phyloP scores from a whole-genome alignment of 2,888 invertebrate species.

The Pristionchus arcanus region DNA sequence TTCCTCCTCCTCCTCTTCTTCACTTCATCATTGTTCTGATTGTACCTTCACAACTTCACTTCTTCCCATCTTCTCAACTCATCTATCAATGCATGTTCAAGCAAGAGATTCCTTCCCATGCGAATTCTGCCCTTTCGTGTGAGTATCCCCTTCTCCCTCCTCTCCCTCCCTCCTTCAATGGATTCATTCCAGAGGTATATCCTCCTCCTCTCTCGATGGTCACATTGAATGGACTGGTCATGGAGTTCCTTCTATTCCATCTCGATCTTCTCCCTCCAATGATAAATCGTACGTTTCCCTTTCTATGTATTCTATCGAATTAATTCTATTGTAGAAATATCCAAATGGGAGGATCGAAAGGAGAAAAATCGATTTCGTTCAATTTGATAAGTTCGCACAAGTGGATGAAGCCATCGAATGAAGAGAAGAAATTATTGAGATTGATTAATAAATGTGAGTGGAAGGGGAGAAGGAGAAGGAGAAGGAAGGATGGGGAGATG shows the following conservation, averaged over 20 bases:
- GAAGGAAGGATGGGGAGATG: too few species aligned
- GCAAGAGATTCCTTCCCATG: background rate
- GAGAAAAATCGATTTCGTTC: slow-evolving; percentile 26
- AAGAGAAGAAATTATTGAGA: slow-evolving; percentile 31
- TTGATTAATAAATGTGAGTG: slow-evolving; percentile 12
- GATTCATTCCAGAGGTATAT: background rate
- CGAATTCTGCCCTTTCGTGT: slow-evolving; percentile 52
- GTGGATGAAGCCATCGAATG: slow-evolving; percentile 42
- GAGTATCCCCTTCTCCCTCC: background rate
- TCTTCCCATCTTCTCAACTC: slow-evolving; percentile 24
- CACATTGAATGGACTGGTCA: slow-evolving; percentile 33
- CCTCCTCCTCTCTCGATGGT: background rate
- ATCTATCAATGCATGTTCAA: slow-evolving; percentile 12
- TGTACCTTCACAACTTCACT: slow-evolving; percentile 45
- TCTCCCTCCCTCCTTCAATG: background rate
- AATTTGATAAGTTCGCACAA: slow-evolving; percentile 26
- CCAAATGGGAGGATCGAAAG: slow-evolving; percentile 3
- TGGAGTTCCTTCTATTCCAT: background rate
- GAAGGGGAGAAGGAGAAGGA: background rate
- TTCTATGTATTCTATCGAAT: background rate
- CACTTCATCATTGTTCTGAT: background rate
- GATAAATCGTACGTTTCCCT: background rate
- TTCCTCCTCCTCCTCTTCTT: background rate
- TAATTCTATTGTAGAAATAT: background rate
- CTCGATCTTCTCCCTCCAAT: background rate